Base-by-base conservation (phyloP, 2,797 vertebrate genomes). In the Prunella strophiata region DNA sequence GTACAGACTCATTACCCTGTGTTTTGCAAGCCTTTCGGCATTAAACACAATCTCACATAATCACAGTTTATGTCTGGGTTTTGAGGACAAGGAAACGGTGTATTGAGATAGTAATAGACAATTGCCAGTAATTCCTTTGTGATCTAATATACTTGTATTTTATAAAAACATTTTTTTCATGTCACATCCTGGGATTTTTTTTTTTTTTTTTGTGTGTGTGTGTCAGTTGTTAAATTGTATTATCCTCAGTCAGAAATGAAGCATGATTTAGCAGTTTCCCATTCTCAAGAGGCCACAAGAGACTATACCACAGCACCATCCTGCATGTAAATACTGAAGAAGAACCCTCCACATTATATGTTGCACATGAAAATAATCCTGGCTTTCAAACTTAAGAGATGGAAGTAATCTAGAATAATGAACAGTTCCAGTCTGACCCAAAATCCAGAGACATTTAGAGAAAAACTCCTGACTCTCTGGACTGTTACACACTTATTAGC, bases 1-100 rank as follows among this genome's bases (percentile, higher is more conserved):
- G 45, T 78, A n/a, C 27, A 89, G 66, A 79, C 47, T 32, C 22
- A 84, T 22, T 40, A 61, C 32, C 52, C 50, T 38, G 17, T 57
- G 43, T 82, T 93, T 84, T 62, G n/a, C 34, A 94, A 80, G 61
- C 71, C 16, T 74, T 62, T 34, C 72, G 26, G 70, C 47, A 59
- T 40, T 67, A 48, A 87, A 72, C 43, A 68, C 19, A 77, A 45
- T 34, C 16, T 34, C n/a, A 42, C 54, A 71, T n/a, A 83, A 38
- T 57, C 34, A 77, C 13, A 71, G 48, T 74, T 74, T 47, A 89
- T 79, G 62, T 71, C 57, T 71, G 12, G 10, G 22, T 45, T 92
- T 80, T 63, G 26, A 20, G 13, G 32, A 83, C 10, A 57, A 38
- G 22, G 13, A 54, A 74, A 52, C 42, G 16, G 38, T 22, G 9